Evolutionary conservation across 1,140 invertebrate species (phyloP).

Genomic region (Eufriesea mexicana): DNA sequence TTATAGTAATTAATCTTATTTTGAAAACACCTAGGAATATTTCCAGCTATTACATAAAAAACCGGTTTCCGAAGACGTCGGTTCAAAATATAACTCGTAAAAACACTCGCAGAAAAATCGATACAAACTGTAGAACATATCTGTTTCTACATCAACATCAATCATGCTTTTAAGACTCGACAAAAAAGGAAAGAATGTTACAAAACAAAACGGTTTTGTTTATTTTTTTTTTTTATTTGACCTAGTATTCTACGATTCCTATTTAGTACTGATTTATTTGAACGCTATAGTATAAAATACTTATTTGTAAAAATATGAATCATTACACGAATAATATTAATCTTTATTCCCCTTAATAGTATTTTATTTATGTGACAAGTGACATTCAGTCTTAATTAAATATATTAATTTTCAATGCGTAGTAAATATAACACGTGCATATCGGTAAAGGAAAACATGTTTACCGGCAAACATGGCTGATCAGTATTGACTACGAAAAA

Average conservation of each 20-base stretch:
- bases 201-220: neutral
- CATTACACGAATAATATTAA: constrained; percentile 1
- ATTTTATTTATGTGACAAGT: neutral
- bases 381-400: neutral
- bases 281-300: neutral
- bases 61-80: neutral
- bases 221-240: neutral
- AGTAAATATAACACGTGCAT: constrained; percentile 1
- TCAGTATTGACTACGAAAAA: neutral
- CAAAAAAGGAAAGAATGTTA: neutral
- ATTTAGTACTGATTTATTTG: no score
- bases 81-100: neutral
- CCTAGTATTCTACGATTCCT: neutral
- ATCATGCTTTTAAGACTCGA: neutral
- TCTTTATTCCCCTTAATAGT: neutral
- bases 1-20: neutral
- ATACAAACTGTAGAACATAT: neutral
- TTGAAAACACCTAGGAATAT: neutral
- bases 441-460: constrained; percentile 7
- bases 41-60: neutral
- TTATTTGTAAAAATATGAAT: neutral
- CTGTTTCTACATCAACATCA: neutral
- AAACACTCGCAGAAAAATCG: neutral
- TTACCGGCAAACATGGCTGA: constrained; percentile 37
- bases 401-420: neutral